Base-by-base conservation (phyloP, 2,888 invertebrate species). In the Monochamus alternatus region DNA sequence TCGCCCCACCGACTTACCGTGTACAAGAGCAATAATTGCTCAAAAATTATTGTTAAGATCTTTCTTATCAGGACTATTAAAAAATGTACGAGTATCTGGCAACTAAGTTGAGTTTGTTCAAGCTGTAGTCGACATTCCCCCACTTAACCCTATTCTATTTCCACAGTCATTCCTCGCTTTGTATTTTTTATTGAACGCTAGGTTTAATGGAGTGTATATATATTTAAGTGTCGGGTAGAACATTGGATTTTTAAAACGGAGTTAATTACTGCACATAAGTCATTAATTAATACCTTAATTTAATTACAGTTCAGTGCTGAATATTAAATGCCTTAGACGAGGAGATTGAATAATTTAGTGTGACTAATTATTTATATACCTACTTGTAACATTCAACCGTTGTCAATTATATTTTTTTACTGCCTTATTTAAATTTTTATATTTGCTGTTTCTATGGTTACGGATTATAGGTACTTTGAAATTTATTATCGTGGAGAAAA, bases 131-230 rank as follows among this genome's bases (percentile, higher is more conserved):
- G 22, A 22, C 22, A 22, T 22, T 22, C 22, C 22, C 22, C 22
- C 22, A 22, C 22, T 22, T 22, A 22, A 22, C 22, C 22, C 22
- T 22, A 22, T 22, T 22, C 22, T 22, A 22, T 10, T 52, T 30
- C 51, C 4, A 65, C 43, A 44, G 22, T 12, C 47, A 65, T 65
- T 65, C 65, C 47, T 14, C 52, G 12, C 31, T 32, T 66, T 52
- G 32, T 31, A 32, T 8, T 52, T 52, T 66, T 52, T 51, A 66
- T 52, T 52, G 31, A 10, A 52, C 66, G 51, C 30, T 66, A 52
- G 12, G 51, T 31, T 66, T 66, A 66, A 66, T 66, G 31, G 44
- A 66, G n/a, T 66, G 52, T 66, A 52, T 51, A 22, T 22, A 22
- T 22, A 52, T 66, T 51, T 66, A 32, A 51, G 14, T 44, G 44